These are phyloP conservation scores for Oxyteleia sp. DNA, from an alignment of 2,888 invertebrate species.

Conservation along the genomic window DNA sequence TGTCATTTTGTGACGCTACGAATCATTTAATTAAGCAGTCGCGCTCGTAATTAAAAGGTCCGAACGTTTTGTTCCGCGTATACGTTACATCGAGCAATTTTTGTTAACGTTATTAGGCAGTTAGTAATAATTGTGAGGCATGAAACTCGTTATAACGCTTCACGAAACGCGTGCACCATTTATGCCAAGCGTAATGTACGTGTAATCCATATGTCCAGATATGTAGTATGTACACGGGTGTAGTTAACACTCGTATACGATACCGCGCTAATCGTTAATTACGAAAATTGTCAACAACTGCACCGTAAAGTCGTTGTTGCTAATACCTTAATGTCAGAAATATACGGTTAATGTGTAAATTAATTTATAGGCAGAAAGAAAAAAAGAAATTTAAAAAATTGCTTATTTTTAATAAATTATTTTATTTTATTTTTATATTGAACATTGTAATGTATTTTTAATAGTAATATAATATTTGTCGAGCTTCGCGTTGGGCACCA, in stretches of 20 bases:
- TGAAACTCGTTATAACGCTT: constrained; percentile 34
- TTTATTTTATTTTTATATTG: too few species aligned
- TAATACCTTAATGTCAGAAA: neutral
- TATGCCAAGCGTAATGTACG: constrained; percentile 15
- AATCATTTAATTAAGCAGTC: neutral
- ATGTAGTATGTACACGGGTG: neutral
- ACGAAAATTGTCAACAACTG: constrained; percentile 32
- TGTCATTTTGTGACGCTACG: too few species aligned
- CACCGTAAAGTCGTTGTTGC: neutral
- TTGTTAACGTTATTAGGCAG: constrained; percentile 22
- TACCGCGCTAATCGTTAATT: constrained; percentile 51
- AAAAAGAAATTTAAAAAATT: too few species aligned
- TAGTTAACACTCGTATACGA: constrained; percentile 26
- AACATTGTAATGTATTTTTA: too few species aligned
- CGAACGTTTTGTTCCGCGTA: neutral
- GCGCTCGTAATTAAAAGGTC: neutral
- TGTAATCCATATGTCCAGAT: constrained; percentile 20
- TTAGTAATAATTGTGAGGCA: constrained; percentile 26
- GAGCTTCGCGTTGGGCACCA: too few species aligned
- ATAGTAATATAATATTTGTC: too few species aligned
- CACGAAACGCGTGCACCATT: constrained; percentile 27
- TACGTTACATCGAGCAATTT: constrained; percentile 9
- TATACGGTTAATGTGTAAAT: too few species aligned
- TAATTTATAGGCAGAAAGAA: too few species aligned
- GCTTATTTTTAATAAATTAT: too few species aligned